phyloP scores from a whole-genome alignment of 2,888 invertebrate genomes.

The Pyrrhosoma nymphula region DNA sequence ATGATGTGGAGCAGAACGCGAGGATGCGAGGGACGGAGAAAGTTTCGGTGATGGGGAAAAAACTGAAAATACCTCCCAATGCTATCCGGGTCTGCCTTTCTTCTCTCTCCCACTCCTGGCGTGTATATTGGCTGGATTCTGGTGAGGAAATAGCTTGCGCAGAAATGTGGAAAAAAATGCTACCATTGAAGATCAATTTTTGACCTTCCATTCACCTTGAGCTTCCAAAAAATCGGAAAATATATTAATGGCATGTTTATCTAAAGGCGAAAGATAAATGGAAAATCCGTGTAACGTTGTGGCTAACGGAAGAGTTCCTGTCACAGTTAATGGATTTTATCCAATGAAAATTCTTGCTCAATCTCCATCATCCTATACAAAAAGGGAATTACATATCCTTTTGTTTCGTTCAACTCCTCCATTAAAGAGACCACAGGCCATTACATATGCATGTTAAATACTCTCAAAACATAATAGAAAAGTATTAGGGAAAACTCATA shows the following conservation, averaged over 20 bases:
- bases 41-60: conserved; percentile 48
- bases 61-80: conserved; percentile 28
- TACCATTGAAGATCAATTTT: background rate
- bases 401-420: too few species aligned
- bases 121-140: conserved; percentile 43
- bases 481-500: too few species aligned
- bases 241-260: background rate
- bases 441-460: too few species aligned
- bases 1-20: conserved; percentile 61
- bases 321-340: too few species aligned
- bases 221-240: background rate
- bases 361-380: too few species aligned
- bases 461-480: too few species aligned
- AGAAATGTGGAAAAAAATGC: background rate
- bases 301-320: background rate
- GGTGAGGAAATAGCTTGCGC: conserved; percentile 17
- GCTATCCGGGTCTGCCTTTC: background rate
- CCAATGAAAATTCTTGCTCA: too few species aligned
- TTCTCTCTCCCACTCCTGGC: background rate
- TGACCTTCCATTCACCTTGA: background rate
- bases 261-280: background rate
- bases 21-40: conserved; percentile 54
- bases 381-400: too few species aligned
- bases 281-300: background rate
- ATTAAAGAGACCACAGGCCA: too few species aligned